A percentile compares a stretch with the other conserved stretches of the same genome.
Conservation (phyloP, 2,113 vertebrate genomes). For the Gavia stellata region DNA sequence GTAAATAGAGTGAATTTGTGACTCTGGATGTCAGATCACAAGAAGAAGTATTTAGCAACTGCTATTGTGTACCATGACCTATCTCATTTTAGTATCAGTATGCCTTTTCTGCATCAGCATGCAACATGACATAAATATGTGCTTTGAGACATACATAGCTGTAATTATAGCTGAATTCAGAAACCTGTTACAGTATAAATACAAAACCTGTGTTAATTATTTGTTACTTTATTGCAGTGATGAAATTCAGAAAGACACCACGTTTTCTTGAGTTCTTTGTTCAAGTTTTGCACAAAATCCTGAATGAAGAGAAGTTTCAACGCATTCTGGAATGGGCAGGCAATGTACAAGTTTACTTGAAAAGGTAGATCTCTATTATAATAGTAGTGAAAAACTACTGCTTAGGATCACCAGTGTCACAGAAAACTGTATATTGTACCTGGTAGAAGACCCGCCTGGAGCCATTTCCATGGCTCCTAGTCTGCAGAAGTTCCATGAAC, state of each 20-base stretch:
- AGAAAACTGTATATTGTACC: not conserved
- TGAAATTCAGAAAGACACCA: slow-evolving; percentile 78
- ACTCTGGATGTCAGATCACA: not conserved
- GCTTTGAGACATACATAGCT: not conserved
- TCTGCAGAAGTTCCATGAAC: not conserved
- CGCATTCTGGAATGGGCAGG: slow-evolving; percentile 75
- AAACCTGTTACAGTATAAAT: not conserved
- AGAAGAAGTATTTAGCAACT: not conserved
- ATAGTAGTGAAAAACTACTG: not conserved
- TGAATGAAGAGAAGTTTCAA: slow-evolving; percentile 79
- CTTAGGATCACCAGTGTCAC: not conserved
- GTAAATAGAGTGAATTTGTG: not conserved
- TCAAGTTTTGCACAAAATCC: slow-evolving; percentile 78
- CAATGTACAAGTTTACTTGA: slow-evolving; percentile 68
- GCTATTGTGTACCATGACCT: not conserved
- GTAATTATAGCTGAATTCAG: not conserved
- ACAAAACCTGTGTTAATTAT: not conserved
- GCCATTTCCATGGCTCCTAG: not conserved
- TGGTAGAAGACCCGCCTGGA: not conserved
- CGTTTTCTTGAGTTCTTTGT: slow-evolving; percentile 86
- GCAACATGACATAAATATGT: not conserved
- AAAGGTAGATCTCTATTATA: slow-evolving; percentile 67
- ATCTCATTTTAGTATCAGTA: not conserved
- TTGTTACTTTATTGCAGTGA: slow-evolving; percentile 71
- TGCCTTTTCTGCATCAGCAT: not conserved